phyloP scores from a whole-genome alignment of 2,113 vertebrate genomes.

The Lamprotornis superbus region DNA sequence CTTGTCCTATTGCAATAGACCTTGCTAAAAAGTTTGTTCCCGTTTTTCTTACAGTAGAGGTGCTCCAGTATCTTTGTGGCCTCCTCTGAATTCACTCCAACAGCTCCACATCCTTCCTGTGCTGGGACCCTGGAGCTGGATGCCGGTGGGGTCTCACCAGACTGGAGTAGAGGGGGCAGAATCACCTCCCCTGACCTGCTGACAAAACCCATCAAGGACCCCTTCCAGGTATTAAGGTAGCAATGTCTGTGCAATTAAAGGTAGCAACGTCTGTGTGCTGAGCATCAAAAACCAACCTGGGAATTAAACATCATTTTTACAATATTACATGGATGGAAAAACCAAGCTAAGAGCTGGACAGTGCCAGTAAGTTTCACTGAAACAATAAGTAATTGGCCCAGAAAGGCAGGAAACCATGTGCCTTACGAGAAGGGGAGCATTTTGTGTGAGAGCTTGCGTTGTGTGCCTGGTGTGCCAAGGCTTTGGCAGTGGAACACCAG shows the following conservation, averaged over 20 bases:
- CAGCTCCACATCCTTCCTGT: not conserved
- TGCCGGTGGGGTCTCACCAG: not conserved
- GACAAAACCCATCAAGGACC: not conserved
- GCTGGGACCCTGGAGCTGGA: not conserved
- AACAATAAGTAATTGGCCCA: not conserved
- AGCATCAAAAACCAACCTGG: not conserved
- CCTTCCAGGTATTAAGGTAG: not conserved
- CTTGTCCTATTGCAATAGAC: not conserved
- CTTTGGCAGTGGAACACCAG: not conserved
- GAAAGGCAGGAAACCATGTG: slow-evolving; percentile 7
- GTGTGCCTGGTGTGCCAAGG: not conserved
- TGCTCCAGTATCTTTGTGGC: not conserved
- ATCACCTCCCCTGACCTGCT: not conserved
- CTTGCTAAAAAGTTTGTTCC: not conserved
- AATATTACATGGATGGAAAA: not conserved
- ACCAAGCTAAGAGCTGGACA: not conserved
- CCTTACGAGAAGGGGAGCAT: not conserved
- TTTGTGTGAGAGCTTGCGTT: not conserved
- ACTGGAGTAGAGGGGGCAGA: not conserved
- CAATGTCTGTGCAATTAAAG: not conserved
- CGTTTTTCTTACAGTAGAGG: not conserved
- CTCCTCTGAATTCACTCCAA: not conserved
- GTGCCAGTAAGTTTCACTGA: not conserved
- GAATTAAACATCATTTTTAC: not conserved
- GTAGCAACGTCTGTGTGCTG: not conserved